Conservation (phyloP, 2,797 vertebrate genomes). For the Taeniopygia guttata region DNA sequence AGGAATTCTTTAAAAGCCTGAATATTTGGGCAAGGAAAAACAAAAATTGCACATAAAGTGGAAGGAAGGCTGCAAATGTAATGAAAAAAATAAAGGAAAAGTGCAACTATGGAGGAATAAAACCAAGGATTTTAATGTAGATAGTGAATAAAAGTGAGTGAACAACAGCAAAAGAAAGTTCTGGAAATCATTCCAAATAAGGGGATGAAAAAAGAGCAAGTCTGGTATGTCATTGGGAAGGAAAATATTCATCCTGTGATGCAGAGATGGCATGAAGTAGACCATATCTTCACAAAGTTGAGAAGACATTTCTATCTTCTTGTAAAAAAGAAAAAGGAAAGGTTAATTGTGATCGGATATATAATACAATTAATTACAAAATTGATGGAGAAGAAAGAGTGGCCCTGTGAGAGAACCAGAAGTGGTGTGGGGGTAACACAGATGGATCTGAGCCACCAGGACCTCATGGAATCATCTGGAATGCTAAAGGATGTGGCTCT, state of each 20-base stretch:
- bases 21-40: neutral
- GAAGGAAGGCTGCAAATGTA: neutral
- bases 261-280: neutral
- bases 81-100: neutral
- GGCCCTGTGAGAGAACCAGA: neutral
- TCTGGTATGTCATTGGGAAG: neutral
- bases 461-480: neutral
- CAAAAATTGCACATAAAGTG: neutral
- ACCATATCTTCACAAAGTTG: neutral
- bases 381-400: neutral
- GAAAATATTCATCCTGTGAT: neutral
- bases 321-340: neutral
- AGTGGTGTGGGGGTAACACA: neutral
- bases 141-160: neutral
- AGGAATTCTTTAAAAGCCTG: neutral
- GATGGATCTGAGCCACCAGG: neutral
- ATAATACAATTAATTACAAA: neutral
- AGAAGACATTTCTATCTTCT: neutral
- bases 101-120: neutral
- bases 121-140: neutral
- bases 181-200: neutral
- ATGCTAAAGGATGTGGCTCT: neutral
- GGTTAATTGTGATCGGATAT: neutral
- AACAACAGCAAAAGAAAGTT: neutral
- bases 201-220: neutral